Evolutionary conservation across 2,888 invertebrate genomes (phyloP).

Genomic region (Dusona sp.): DNA sequence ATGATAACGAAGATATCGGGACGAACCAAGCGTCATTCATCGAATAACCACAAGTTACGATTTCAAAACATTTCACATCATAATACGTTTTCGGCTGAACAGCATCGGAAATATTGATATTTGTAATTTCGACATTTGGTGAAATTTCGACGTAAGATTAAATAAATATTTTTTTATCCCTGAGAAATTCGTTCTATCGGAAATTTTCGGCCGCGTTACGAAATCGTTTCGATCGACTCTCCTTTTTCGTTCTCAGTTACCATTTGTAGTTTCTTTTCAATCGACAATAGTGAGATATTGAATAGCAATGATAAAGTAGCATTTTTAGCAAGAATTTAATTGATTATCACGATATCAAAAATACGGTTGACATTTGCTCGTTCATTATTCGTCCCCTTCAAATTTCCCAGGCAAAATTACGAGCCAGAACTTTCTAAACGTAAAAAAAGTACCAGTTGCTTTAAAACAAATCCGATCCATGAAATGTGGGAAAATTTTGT

Average conservation of each 20-base stretch:
- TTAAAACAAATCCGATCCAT: background rate
- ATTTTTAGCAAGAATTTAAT: too few relatives aligned
- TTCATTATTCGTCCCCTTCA: background rate
- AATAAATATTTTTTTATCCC: background rate
- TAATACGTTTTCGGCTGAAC: background rate
- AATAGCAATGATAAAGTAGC: too few relatives aligned
- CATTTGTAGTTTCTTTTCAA: background rate
- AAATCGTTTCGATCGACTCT: background rate
- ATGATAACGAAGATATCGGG: constrained; percentile 3
- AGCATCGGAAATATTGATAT: background rate
- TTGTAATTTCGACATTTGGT: background rate
- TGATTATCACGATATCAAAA: too few relatives aligned
- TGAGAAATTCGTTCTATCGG: background rate
- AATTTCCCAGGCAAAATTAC: too few relatives aligned
- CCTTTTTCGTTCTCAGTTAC: background rate
- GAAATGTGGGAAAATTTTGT: background rate
- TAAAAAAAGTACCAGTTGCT: background rate
- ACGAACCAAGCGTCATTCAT: background rate
- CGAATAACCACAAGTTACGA: background rate
- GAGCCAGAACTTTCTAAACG: too few relatives aligned
- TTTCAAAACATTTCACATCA: constrained; percentile 1
- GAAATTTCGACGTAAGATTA: background rate
- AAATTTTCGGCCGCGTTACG: background rate
- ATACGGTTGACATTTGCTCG: too few relatives aligned
- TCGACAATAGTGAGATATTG: background rate